Evolutionary conservation across 2,797 vertebrate genomes (phyloP).

Genomic region (Chelon labrosus): DNA sequence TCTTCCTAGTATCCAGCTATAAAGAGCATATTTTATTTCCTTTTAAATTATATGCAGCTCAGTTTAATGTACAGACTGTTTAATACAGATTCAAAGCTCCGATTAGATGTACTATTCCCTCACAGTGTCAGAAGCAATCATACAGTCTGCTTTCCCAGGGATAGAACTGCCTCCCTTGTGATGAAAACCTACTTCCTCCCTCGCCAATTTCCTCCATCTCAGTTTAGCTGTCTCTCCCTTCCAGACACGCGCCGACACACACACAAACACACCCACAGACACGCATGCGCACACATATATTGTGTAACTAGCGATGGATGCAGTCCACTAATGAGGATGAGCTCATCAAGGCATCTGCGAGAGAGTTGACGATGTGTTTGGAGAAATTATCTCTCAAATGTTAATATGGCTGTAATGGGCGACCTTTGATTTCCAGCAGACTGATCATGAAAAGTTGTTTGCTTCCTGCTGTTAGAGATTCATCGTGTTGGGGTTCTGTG

Average conservation of each 20-base stretch:
- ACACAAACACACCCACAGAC: neutral
- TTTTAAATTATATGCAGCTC: conserved; percentile 17
- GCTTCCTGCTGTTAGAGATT: conserved; percentile 32
- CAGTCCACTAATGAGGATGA: conserved; percentile 69
- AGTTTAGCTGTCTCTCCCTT: conserved; percentile 47
- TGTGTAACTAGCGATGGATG: conserved; percentile 46
- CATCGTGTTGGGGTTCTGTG: conserved; percentile 37
- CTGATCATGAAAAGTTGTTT: conserved; percentile 47
- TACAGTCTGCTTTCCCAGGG: conserved; percentile 50
- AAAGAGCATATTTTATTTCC: neutral
- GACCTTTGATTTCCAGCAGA: conserved; percentile 58
- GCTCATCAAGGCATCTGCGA: conserved; percentile 67
- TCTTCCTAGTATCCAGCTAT: neutral
- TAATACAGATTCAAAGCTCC: conserved; percentile 39
- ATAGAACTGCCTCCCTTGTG: conserved; percentile 65
- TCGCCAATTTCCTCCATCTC: conserved; percentile 67
- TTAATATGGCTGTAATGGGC: conserved; percentile 53
- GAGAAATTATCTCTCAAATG: conserved; percentile 56
- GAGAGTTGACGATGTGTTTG: conserved; percentile 44
- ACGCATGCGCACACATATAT: neutral
- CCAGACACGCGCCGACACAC: neutral
- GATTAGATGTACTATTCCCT: conserved; percentile 61
- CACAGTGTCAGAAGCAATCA: conserved; percentile 71
- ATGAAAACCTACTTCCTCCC: conserved; percentile 59
- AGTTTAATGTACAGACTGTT: conserved; percentile 29